Percentiles rank a stretch among this genome's conserved stretches.
phyloP scores from a whole-genome alignment of 1,140 invertebrate species.

The Lucilia sericata region DNA sequence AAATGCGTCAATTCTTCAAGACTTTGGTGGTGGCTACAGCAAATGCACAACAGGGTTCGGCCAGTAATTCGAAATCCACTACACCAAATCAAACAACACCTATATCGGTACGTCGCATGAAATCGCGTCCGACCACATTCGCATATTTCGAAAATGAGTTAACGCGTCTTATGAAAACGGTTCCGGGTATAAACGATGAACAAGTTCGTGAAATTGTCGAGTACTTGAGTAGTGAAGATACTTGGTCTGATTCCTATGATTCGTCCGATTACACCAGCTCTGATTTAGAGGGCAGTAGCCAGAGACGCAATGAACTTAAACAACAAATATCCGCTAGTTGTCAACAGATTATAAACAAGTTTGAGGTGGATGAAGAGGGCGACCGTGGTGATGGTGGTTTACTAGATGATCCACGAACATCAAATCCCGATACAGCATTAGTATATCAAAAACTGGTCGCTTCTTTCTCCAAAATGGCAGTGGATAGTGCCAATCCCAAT shows the following conservation, averaged over 20 bases:
- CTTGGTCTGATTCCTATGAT: conserved; percentile 92
- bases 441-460: conserved; percentile 87
- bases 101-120: conserved; percentile 68
- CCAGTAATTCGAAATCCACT: conserved; percentile 59
- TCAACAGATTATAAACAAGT: conserved; percentile 88
- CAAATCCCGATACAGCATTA: conserved; percentile 81
- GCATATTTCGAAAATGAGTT: conserved; percentile 90
- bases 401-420: conserved; percentile 71
- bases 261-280: conserved; percentile 91
- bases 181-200: conserved; percentile 88
- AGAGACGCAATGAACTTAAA: conserved; percentile 79
- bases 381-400: conserved; percentile 72
- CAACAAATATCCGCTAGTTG: conserved; percentile 89
- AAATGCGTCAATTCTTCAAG: conserved; percentile 92
- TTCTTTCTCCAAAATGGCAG: conserved; percentile 81
- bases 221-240: conserved; percentile 90
- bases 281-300: conserved; percentile 77
- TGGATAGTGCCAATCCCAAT: conserved; percentile 55
- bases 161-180: conserved; percentile 91
- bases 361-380: conserved; percentile 72
- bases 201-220: conserved; percentile 92
- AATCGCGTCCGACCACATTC: conserved; percentile 79
- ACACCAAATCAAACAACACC: conserved; percentile 72
- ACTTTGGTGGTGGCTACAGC: conserved; percentile 81
- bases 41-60: conserved; percentile 68